A percentile compares a stretch with the other conserved stretches of the same genome.
Conservation (phyloP, 2,888 invertebrate genomes). For the Amiota communis region DNA sequence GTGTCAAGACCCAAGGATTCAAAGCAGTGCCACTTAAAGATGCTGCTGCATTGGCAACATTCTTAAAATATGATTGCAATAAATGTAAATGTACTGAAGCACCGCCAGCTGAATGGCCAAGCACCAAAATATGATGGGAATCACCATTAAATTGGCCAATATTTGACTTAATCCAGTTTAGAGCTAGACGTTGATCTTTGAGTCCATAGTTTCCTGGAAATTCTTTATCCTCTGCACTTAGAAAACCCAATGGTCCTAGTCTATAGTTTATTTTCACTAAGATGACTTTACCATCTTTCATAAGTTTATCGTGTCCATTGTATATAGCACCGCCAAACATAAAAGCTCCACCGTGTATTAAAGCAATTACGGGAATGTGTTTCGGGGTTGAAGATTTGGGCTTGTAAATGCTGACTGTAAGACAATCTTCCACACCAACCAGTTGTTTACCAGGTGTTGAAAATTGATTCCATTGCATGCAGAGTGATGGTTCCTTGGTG, state of each 20-base stretch:
- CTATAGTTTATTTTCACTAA: conserved; percentile 82
- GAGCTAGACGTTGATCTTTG: conserved; percentile 82
- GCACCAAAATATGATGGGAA: conserved; percentile 79
- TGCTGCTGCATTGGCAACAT: conserved; percentile 47
- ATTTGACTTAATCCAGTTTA: conserved; percentile 81
- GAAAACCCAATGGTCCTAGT: conserved; percentile 83
- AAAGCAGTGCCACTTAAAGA: conserved; percentile 83
- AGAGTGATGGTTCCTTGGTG: conserved; percentile 75
- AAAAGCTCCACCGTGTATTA: conserved; percentile 81
- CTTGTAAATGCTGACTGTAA: conserved; percentile 79
- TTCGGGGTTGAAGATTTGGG: conserved; percentile 67
- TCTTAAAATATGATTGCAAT: conserved; percentile 74
- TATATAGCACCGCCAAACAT: conserved; percentile 77
- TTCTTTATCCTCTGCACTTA: conserved; percentile 81
- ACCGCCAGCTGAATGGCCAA: conserved; percentile 83
- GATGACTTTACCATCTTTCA: conserved; percentile 76
- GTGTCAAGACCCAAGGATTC: conserved; percentile 77
- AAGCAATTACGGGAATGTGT: conserved; percentile 78
- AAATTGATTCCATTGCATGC: conserved; percentile 79
- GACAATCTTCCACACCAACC: conserved; percentile 80
- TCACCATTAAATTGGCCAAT: conserved; percentile 82
- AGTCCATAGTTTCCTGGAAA: conserved; percentile 83
- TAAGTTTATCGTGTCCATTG: conserved; percentile 76
- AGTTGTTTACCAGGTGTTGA: conserved; percentile 52
- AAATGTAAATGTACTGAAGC: conserved; percentile 84